Evolutionary conservation across 2,888 invertebrate genomes (phyloP), one percentile per base, ranked within the genome.

Genomic region (Melinaea menophilus): DNA sequence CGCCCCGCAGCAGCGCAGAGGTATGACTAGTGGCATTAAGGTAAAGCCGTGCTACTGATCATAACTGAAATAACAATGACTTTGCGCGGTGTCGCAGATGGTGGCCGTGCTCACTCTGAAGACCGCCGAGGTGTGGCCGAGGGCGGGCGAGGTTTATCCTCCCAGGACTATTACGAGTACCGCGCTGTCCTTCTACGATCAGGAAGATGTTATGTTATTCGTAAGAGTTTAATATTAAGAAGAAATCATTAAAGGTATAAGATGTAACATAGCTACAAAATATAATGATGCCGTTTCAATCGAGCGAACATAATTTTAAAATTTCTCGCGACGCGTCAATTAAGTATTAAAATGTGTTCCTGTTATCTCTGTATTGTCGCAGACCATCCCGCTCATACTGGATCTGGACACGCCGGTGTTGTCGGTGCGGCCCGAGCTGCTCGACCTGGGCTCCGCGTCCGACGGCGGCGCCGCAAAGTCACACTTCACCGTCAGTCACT

Each of bases 401-500:
- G 79, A 81, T 59, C 47, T 87, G 56, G 84, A 87, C 63, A 79
- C 72, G 63, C 88, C 87, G 1, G 55, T 62, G 2, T 61, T 87
- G 22, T 61, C n/a, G 11, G 64, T 77, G 58, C 62, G 74, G 61
- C 88, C 88, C 0, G 4, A 62, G 0, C 0, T n/a, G 4, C 61
- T 86, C 2, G 78, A 86, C 65, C 80, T 88, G 61, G 84, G 82
- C 11, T 78, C 75, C 68, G 82, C 87, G 58, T 74, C 81, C 2
- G 80, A 82, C 58, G 84, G 81, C 0, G 80, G 84, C 71, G 72
- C 78, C 1, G 73, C 82, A 64, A 85, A 86, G 73, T 71, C 75
- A 0, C 85, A 82, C 73, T 81, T 84, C 71, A 80, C 79, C 5
- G 73, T 88, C 13, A 71, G 75, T 0, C 88, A 88, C 65, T 77